Evolutionary conservation across 2,113 vertebrate species (phyloP).

Genomic region (Cheilinus undulatus): DNA sequence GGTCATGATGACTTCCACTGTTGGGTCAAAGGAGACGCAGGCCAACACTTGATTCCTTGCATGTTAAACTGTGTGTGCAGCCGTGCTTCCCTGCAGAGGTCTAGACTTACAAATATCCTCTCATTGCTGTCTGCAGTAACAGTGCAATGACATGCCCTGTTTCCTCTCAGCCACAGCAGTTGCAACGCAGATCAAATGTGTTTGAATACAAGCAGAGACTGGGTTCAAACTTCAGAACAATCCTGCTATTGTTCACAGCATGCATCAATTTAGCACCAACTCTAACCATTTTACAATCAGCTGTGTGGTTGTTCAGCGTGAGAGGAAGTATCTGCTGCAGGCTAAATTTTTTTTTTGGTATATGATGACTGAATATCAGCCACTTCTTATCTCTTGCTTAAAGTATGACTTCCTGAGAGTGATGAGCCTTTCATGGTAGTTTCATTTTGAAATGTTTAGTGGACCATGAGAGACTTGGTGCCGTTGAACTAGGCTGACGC

Average conservation of each 20-base stretch:
- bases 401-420: not conserved
- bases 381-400: not conserved
- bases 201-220: not conserved
- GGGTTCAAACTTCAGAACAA: not conserved
- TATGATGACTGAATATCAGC: not conserved
- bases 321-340: slow-evolving; percentile 42
- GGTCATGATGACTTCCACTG: not conserved
- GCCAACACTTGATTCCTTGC: not conserved
- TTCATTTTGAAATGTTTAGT: not conserved
- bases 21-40: not conserved
- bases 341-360: slow-evolving; percentile 4
- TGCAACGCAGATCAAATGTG: slow-evolving; percentile 27
- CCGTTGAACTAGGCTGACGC: not conserved
- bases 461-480: not conserved
- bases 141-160: slow-evolving; percentile 3
- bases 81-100: not conserved
- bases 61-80: not conserved
- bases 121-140: slow-evolving; percentile 31
- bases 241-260: not conserved
- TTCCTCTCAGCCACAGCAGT: slow-evolving; percentile 31
- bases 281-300: slow-evolving; percentile 26
- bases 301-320: slow-evolving; percentile 1
- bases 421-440: not conserved
- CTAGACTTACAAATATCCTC: slow-evolving; percentile 7
- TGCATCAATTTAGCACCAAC: not conserved